A percentile compares a stretch with the other conserved stretches of the same genome.
Conservation (phyloP, 2,113 vertebrate species). For the Bubo scandiacus region DNA sequence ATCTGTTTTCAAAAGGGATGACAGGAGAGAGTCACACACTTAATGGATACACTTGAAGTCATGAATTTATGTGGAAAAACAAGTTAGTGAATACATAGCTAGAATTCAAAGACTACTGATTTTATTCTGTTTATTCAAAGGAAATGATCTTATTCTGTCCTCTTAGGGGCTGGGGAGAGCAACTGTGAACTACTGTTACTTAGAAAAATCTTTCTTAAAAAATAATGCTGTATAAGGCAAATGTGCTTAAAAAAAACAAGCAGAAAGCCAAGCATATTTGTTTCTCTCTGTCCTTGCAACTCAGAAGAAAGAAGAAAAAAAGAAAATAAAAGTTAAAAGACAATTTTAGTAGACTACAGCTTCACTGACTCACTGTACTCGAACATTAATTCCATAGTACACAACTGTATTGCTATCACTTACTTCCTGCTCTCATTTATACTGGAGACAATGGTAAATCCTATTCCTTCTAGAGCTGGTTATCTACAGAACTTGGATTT, state of each 20-base stretch:
- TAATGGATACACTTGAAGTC: background rate
- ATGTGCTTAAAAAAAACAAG: background rate
- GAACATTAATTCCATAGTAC: background rate
- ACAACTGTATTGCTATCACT: background rate
- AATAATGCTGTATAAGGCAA: background rate
- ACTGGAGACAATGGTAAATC: background rate
- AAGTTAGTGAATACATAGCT: background rate
- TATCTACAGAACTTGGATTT: background rate
- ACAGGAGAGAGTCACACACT: background rate
- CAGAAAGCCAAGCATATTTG: background rate
- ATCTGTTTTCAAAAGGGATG: background rate
- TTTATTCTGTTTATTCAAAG: background rate
- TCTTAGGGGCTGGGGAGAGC: fast-evolving
- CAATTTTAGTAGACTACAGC: background rate
- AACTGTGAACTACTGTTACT: background rate
- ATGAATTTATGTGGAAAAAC: background rate
- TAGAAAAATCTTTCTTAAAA: background rate
- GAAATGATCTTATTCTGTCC: background rate
- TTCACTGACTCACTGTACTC: background rate
- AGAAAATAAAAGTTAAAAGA: background rate
- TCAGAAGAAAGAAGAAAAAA: background rate
- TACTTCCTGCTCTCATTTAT: background rate
- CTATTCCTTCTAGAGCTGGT: background rate
- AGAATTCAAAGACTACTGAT: background rate
- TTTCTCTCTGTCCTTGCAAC: background rate